A percentile compares a stretch with the other conserved stretches of the same genome.
These are phyloP conservation scores for Ceryle rudis DNA, from an alignment of 2,797 vertebrate genomes.

Conservation along the genomic window DNA sequence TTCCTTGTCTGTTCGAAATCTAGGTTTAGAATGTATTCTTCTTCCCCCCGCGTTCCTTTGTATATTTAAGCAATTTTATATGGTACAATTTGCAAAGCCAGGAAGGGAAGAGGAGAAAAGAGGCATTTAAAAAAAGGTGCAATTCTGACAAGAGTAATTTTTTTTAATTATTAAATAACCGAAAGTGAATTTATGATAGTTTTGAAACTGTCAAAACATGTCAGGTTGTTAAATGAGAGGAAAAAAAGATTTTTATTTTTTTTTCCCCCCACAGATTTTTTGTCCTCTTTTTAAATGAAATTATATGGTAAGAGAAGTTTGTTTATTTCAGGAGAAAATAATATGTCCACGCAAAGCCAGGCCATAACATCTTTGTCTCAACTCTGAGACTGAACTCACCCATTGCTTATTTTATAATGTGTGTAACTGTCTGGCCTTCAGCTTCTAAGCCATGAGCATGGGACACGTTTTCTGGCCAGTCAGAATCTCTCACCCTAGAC, in stretches of 20 bases:
- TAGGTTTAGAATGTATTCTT: not conserved
- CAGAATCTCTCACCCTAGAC: not conserved
- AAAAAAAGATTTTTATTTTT: not conserved
- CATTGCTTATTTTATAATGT: not conserved
- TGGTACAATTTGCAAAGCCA: not conserved
- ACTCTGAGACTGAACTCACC: not conserved
- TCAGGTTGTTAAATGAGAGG: not conserved
- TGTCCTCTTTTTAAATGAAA: not conserved
- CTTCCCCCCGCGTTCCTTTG: not conserved
- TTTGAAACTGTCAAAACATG: conserved; percentile 28
- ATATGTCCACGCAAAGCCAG: not conserved
- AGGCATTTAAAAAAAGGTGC: not conserved
- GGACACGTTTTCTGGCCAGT: not conserved
- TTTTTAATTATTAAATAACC: conserved; percentile 42
- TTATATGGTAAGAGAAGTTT: not conserved
- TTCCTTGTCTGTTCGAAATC: not conserved
- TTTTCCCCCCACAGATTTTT: not conserved
- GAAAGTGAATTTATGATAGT: not conserved
- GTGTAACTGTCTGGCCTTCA: not conserved
- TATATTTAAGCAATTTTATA: not conserved
- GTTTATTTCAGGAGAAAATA: conserved; percentile 40
- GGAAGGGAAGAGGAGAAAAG: not conserved
- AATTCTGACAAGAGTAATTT: not conserved
- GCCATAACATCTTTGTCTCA: not conserved
- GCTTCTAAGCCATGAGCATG: not conserved